Percentiles rank a stretch among this genome's conserved stretches.
phyloP scores from a whole-genome alignment of 23 tunicate species.

The Halocynthia aurantium region DNA sequence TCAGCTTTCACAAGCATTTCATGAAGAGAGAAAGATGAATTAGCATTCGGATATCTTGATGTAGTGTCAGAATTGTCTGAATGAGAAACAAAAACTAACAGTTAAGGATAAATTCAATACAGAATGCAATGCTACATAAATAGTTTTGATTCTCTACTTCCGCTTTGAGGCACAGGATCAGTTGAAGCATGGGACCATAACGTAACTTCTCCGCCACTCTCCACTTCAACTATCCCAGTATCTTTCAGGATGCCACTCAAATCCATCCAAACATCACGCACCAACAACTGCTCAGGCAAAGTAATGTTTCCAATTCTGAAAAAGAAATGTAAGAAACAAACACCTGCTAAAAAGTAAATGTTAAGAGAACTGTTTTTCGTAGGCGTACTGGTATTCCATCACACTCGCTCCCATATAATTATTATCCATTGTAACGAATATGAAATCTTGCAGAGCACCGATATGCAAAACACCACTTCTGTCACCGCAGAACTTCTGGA shows the following conservation, averaged over 20 bases:
- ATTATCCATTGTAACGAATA: constrained; percentile 3
- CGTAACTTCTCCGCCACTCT: constrained; percentile 29
- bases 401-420: constrained; percentile 5
- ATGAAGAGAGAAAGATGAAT: constrained; percentile 20
- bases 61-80: too few relatives aligned
- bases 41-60: neutral
- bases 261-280: constrained; percentile 27
- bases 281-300: constrained; percentile 13
- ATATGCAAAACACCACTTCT: constrained; percentile 20
- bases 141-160: too few relatives aligned
- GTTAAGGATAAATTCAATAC: too few relatives aligned
- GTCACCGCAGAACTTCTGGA: constrained; percentile 8
- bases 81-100: too few relatives aligned
- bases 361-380: neutral
- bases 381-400: constrained; percentile 15
- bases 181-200: constrained; percentile 32
- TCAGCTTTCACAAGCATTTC: constrained; percentile 26
- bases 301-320: constrained; percentile 19
- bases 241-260: constrained; percentile 16
- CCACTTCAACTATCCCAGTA: constrained; percentile 18
- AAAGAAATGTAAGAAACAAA: neutral
- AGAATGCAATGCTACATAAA: too few relatives aligned
- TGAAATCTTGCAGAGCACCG: constrained; percentile 13
- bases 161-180: neutral
- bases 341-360: too few relatives aligned